Conservation (phyloP, 1,140 invertebrate species). For the Neomicropteryx cornuta region DNA sequence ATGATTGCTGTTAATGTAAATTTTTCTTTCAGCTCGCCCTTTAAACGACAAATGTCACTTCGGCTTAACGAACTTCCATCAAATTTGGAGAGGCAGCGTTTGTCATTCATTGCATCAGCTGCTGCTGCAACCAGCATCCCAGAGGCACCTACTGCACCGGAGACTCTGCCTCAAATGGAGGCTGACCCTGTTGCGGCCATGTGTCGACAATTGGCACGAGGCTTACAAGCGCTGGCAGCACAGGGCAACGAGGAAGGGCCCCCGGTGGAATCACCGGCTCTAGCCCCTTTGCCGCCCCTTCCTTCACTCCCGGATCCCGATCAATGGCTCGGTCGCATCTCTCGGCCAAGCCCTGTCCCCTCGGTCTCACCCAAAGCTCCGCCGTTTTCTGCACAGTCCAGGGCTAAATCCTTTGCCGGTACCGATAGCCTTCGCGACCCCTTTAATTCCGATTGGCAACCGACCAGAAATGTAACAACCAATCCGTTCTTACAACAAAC, state of each 20-base stretch:
- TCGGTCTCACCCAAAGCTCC: slow-evolving; percentile 49
- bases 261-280: slow-evolving; percentile 27
- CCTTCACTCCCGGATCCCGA: slow-evolving; percentile 54
- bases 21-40: slow-evolving; percentile 57
- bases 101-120: slow-evolving; percentile 35
- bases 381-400: slow-evolving; percentile 45
- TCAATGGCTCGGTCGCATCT: slow-evolving; percentile 65
- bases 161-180: slow-evolving; percentile 30
- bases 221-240: slow-evolving; percentile 30
- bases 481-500: slow-evolving; percentile 16
- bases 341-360: slow-evolving; percentile 41
- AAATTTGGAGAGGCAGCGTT: slow-evolving; percentile 72
- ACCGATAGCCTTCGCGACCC: too few relatives aligned
- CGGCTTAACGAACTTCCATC: slow-evolving; percentile 89
- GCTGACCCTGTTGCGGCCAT: slow-evolving; percentile 30
- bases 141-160: slow-evolving; percentile 33
- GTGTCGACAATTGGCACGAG: slow-evolving; percentile 33
- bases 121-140: slow-evolving; percentile 27
- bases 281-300: slow-evolving; percentile 19
- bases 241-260: too few relatives aligned
- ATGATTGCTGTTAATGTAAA: background rate
- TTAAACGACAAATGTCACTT: slow-evolving; percentile 91
- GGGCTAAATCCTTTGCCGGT: slow-evolving; percentile 31
- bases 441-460: slow-evolving; percentile 81
- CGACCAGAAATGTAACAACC: slow-evolving; percentile 32